Evolutionary conservation across 1,140 invertebrate genomes (phyloP).

Genomic region (Cataglyphis hispanica): DNA sequence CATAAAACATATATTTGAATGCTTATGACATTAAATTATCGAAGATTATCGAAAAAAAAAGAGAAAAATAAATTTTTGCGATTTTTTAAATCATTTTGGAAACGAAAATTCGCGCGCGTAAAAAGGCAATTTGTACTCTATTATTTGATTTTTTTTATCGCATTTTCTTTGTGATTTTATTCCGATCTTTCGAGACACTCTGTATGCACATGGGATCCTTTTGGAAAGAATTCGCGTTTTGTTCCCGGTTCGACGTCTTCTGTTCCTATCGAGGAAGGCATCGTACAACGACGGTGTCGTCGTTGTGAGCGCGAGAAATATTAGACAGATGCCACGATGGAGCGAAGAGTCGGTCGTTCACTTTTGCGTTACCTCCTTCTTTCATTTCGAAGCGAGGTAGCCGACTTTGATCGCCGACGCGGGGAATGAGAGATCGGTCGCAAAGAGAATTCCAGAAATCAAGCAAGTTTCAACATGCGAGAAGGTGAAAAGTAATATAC

Average conservation of each 20-base stretch:
- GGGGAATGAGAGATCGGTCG: slow-evolving; percentile 68
- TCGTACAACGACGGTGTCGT: slow-evolving; percentile 34
- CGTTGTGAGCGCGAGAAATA: slow-evolving; percentile 59
- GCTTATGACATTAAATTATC: not conserved
- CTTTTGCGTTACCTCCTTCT: slow-evolving; percentile 45
- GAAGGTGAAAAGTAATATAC: not conserved
- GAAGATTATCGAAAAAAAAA: not conserved
- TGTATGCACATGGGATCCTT: slow-evolving; percentile 63
- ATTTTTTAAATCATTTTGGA: not conserved
- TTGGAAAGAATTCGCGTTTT: slow-evolving; percentile 67
- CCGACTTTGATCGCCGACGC: slow-evolving; percentile 46
- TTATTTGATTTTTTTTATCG: not conserved
- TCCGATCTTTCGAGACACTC: not conserved
- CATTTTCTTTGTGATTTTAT: not conserved
- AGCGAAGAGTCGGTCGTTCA: slow-evolving; percentile 56
- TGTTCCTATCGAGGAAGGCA: slow-evolving; percentile 10
- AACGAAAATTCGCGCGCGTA: not conserved
- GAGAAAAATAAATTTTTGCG: not conserved
- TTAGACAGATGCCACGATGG: slow-evolving; percentile 70
- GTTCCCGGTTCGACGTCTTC: slow-evolving; percentile 57
- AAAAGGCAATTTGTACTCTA: not conserved
- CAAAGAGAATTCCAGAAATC: slow-evolving; percentile 48
- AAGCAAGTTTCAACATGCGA: not conserved
- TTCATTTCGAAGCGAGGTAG: slow-evolving; percentile 61
- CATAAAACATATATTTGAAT: not conserved